Evolutionary conservation across 2,888 invertebrate genomes (phyloP), one percentile per base, ranked within the genome.

Genomic region (Spatulosminthurus flaviceps): DNA sequence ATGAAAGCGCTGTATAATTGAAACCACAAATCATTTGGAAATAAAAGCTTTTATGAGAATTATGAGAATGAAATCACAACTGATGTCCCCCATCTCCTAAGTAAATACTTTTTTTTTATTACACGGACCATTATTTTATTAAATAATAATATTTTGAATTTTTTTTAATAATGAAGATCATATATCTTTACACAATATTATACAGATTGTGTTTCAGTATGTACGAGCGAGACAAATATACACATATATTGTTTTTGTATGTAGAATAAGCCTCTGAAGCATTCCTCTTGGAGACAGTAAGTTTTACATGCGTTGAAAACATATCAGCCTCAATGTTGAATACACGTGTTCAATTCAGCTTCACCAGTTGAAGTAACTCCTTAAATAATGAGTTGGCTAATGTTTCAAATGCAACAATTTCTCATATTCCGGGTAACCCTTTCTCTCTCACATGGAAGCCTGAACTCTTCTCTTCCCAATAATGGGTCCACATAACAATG

Each of bases 311-410:
- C 4, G 51, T 51, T 51, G 51, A 2, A 13, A 51, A 51, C 51
- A 13, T 2, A 51, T 51, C 51, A 13, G 1, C n/a, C n/a, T 19
- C 51, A 19, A 19, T 2, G 4, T 51, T 2, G 51, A 51, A 13
- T 51, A 51, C n/a, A 51, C n/a, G n/a, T 16, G 19, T 13, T 16
- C n/a, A 19, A 7, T 13, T 19, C 16, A 13, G 16, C 9, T 16
- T 79, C 86, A 86, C 92, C 92, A 92, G 87, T 91, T 90, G 88
- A 92, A 92, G 88, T 91, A 91, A 85, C 88, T 89, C 86, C 90
- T 86, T 89, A 90, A 90, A 72, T 19, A 51, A 11, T 51, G 5
- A 51, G 16, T 19, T 11, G 16, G 9, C n/a, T n/a, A 19, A 16
- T 51, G 51, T 51, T 9, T 51, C 51, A 51, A 4, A 19, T n/a